Evolutionary conservation across 2,113 vertebrate species (phyloP), one percentile per base, ranked within the genome.

Genomic region (Sinocyclocheilus anshuiensis): DNA sequence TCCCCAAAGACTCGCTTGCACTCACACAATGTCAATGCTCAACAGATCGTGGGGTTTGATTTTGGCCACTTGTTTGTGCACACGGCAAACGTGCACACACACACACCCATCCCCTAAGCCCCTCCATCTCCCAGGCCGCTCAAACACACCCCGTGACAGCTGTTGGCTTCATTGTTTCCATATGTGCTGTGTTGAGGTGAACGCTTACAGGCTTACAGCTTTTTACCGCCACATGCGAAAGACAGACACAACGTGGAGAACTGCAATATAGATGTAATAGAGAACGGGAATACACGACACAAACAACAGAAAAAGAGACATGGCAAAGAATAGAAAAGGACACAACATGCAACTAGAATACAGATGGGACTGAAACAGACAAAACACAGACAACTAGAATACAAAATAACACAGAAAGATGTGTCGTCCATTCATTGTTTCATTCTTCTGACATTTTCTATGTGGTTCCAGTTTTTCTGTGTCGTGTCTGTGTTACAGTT

Each of bases 151-250:
- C 85, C 18, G 86, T 90, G 90, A 90, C 90, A 90, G 91, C 87
- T 90, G 90, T 86, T 86, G 84, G 50, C 79, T 86, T 80, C 86
- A 89, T 87, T 89, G 89, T 90, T 90, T 87, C 83, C 87, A 83
- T 85, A 74, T 87, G 90, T 77, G 80, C 59, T 24, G 59, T 22
- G 75, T 20, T 53, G 81, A 71, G 65, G 59, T 81, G 79, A 81
- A 75, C 61, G 50, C 33, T 48, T 53, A 42, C 79, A 65, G 36
- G 45, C 45, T 29, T 8, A n/a, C 26, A 78, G 78, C 61, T 57
- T 74, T 74, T 74, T 74, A 74, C 81, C 20, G 22, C 65, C 67
- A 72, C 81, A 71, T 71, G 67, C 48, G 10, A 71, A 83, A 16
- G 26, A 69, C 55, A 61, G 77, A 79, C 33, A 24, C 57, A 29